Evolutionary conservation across 37 sponge, comb jelly and placozoan genomes (phyloP).

Genomic region (Diacarnus erythraeanus): DNA sequence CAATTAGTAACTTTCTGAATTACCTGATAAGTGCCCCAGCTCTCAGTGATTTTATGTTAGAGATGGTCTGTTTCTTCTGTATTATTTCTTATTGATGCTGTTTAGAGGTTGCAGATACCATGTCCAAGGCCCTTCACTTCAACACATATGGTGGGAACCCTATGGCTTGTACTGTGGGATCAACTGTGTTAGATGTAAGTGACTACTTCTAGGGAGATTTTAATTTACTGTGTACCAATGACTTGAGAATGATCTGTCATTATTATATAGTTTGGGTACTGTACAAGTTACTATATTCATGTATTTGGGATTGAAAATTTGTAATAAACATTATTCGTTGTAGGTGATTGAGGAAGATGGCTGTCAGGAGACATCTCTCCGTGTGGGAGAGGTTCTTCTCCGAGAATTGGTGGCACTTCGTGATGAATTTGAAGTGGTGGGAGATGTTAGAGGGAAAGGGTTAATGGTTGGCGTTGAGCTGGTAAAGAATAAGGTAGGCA

Average conservation of each 20-base stretch:
- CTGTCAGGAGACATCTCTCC: conserved; percentile 49
- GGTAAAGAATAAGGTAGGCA: conserved; percentile 71
- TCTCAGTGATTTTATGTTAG: too few species aligned
- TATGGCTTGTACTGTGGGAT: conserved; percentile 85
- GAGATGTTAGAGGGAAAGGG: conserved; percentile 95
- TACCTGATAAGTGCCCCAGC: too few species aligned
- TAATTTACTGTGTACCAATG: not conserved
- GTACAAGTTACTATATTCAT: too few species aligned
- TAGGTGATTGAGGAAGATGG: conserved; percentile 93
- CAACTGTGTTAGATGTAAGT: conserved; percentile 87
- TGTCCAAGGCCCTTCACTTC: conserved; percentile 83
- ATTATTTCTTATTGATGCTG: too few species aligned
- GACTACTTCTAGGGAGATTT: not conserved
- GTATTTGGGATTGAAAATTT: not conserved
- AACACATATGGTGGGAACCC: conserved; percentile 98
- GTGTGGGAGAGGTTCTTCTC: conserved; percentile 72
- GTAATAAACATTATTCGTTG: not conserved
- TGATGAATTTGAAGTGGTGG: conserved; percentile 88
- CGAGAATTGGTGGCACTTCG: conserved; percentile 73
- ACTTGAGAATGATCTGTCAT: not conserved
- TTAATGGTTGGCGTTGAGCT: conserved; percentile 88
- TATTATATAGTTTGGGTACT: not conserved
- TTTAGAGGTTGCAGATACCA: conserved; percentile 78
- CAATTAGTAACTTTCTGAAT: too few species aligned
- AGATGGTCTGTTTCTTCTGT: too few species aligned